Conservation (phyloP, 2,797 vertebrate genomes). For the Rhinella marina region DNA sequence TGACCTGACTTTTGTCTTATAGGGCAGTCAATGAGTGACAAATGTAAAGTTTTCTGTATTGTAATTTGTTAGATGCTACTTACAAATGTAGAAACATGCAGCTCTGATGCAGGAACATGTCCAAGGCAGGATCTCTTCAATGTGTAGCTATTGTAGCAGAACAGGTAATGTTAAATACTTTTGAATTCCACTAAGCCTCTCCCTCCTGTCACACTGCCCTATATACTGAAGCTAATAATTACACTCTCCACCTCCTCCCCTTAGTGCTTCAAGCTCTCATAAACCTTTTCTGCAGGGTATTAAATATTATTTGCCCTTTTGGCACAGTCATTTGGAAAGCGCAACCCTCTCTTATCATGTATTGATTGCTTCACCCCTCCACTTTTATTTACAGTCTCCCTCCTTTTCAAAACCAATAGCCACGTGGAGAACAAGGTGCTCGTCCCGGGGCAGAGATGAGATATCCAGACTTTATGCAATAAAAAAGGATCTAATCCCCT, state of each 20-base stretch:
- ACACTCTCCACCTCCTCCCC: slow-evolving; percentile 54
- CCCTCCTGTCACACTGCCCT: slow-evolving; percentile 57
- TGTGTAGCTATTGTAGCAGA: slow-evolving; percentile 29
- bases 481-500: slow-evolving; percentile 8
- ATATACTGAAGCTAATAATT: slow-evolving; percentile 53
- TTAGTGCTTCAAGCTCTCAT: slow-evolving; percentile 35
- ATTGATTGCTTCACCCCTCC: slow-evolving; percentile 55
- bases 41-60: neutral
- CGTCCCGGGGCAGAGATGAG: slow-evolving; percentile 31
- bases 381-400: slow-evolving; percentile 53
- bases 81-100: neutral
- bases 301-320: slow-evolving; percentile 55
- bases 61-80: neutral
- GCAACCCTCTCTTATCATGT: slow-evolving; percentile 44
- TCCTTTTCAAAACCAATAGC: slow-evolving; percentile 52
- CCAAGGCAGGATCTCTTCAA: slow-evolving; percentile 1
- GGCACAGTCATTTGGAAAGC: slow-evolving; percentile 45
- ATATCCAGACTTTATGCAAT: slow-evolving; percentile 32
- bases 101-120: neutral
- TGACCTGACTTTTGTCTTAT: neutral
- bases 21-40: neutral
- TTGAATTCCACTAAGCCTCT: slow-evolving; percentile 39
- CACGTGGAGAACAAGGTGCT: slow-evolving; percentile 60
- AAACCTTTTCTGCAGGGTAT: slow-evolving; percentile 36
- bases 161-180: slow-evolving; percentile 22